These are phyloP conservation scores for Sebastes iracundus DNA, from an alignment of 2,797 vertebrate species.

Conservation along the genomic window DNA sequence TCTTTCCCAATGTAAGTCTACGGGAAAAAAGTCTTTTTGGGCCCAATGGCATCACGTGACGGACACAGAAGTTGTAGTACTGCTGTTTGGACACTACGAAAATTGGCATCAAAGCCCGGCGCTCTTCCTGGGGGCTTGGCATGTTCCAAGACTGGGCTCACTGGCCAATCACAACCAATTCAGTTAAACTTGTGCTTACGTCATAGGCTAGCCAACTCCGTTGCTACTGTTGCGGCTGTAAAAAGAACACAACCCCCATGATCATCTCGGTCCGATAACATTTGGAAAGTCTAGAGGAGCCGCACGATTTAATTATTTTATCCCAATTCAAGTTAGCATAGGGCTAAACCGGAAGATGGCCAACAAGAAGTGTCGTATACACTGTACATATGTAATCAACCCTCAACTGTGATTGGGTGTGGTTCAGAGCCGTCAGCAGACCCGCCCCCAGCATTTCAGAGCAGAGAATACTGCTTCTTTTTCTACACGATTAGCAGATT, in stretches of 20 bases:
- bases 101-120: fast-evolving
- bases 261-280: neutral
- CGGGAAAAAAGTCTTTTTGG: too few species aligned
- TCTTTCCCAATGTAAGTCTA: too few species aligned
- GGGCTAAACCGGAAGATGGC: neutral
- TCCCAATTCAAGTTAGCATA: neutral
- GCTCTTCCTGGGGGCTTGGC: too few species aligned
- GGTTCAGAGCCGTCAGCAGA: neutral
- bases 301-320: neutral
- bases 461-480: too few species aligned
- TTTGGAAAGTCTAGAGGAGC: neutral
- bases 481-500: too few species aligned
- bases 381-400: neutral
- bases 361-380: neutral
- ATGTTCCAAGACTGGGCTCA: too few species aligned
- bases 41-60: too few species aligned
- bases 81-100: too few species aligned
- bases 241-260: fast-evolving
- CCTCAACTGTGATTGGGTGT: fast-evolving
- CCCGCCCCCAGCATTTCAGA: neutral
- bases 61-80: too few species aligned
- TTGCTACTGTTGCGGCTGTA: neutral
- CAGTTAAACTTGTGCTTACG: neutral
- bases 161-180: neutral
- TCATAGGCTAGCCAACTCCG: neutral